These are phyloP conservation scores for Drosophila suboccidentalis DNA, from an alignment of 2,888 invertebrate species.

Conservation along the genomic window DNA sequence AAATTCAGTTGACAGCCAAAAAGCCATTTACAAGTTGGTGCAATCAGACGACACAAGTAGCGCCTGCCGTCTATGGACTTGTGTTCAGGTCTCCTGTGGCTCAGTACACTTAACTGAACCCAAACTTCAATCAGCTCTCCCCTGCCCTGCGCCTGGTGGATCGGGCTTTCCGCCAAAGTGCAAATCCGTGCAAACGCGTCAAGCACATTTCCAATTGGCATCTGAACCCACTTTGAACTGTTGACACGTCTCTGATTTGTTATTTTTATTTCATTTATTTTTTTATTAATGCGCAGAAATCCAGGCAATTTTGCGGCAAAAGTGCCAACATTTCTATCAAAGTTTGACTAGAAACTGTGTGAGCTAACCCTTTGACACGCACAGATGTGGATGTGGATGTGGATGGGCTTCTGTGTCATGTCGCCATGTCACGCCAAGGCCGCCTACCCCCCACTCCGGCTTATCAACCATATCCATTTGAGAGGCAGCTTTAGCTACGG, in stretches of 20 bases:
- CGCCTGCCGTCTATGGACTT: not conserved
- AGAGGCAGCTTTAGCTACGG: not conserved
- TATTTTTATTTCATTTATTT: slow-evolving; percentile 27
- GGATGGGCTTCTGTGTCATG: slow-evolving; percentile 30
- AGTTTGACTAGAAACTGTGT: slow-evolving; percentile 45
- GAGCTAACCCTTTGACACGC: slow-evolving; percentile 54
- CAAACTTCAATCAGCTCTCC: slow-evolving; percentile 18
- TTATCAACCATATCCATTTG: slow-evolving; percentile 10
- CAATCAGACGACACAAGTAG: slow-evolving; percentile 29
- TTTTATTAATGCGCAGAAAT: slow-evolving; percentile 69
- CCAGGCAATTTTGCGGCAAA: slow-evolving; percentile 58
- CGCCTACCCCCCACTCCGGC: not conserved
- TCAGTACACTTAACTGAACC: slow-evolving; percentile 43
- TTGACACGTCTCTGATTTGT: slow-evolving; percentile 64
- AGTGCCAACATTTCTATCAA: slow-evolving; percentile 75
- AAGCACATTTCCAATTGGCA: slow-evolving; percentile 54
- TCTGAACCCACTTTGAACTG: slow-evolving; percentile 49
- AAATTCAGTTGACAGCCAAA: slow-evolving; percentile 61
- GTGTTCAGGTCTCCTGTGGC: slow-evolving; percentile 57
- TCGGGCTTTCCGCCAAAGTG: slow-evolving; percentile 46
- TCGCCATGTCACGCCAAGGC: slow-evolving; percentile 59
- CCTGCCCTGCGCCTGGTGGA: not conserved
- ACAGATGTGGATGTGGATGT: slow-evolving; percentile 6
- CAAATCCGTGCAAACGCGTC: slow-evolving; percentile 66
- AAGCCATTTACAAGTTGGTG: slow-evolving; percentile 49